Base-by-base conservation (phyloP, 2,113 vertebrate species). In the Prunella himalayana region DNA sequence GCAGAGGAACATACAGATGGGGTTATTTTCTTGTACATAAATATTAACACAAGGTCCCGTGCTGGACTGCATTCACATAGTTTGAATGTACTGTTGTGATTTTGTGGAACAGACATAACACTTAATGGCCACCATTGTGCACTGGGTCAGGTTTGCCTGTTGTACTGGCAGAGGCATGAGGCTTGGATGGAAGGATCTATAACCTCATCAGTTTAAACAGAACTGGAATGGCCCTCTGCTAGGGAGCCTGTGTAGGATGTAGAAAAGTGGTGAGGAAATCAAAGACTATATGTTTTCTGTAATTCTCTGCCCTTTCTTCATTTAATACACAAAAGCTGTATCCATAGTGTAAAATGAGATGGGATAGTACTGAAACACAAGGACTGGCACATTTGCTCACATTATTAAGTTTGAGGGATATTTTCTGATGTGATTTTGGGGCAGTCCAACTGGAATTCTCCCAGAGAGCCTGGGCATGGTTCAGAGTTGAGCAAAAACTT, bases 251-350 rank as follows among this genome's bases (percentile, higher is more conserved):
- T 3, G 5, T 49, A 42, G 25, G 15, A 25, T 54, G 12, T 70
- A 14, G 15, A 63, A 59, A 31, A 78, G 22, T 21, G 4, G 10
- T 30, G 17, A 63, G 30, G 35, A 16, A 85, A 57, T 81, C 1
- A 3, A 51, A 41, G 9, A 42, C 1, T 23, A 2, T 6, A 0
- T 15, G 0, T 47, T 60, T 56, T 56, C 39, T 71, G 19, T 68
- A 63, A 42, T 82, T 7, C 22, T 19, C 11, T 81, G 17, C 12
- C 15, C 4, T 3, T 51, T 79, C 10, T 35, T 88, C 27, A 47
- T 49, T 17, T 21, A 20, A 2, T 44, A 31, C 5, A 7, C 9
- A 70, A 61, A 61, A 54, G 4, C 51, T 47, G 3, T 35, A 10
- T 54, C 27, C 42, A 4, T 21, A 53, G 20, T n/a, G 39, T 31